phyloP scores from a whole-genome alignment of 2,113 vertebrate species.

The Callocephalon fimbriatum region DNA sequence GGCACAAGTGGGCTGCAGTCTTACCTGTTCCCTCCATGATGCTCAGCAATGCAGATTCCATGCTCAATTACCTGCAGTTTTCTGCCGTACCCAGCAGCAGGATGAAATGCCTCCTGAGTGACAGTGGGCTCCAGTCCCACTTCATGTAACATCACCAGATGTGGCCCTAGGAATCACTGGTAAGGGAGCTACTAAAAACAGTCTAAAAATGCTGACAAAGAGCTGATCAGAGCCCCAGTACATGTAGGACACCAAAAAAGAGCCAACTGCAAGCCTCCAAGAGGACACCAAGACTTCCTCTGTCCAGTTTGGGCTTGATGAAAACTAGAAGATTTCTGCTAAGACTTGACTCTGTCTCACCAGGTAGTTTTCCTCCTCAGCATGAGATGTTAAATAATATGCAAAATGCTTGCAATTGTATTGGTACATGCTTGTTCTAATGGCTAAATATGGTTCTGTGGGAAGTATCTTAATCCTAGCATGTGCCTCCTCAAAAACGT shows the following conservation, averaged over 20 bases:
- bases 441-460: fast-evolving
- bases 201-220: not conserved
- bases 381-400: not conserved
- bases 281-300: not conserved
- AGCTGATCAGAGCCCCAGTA: not conserved
- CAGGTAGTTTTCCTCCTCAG: not conserved
- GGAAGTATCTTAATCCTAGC: not conserved
- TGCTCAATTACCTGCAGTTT: fast-evolving
- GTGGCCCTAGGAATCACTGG: not conserved
- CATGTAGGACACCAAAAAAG: not conserved
- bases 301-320: not conserved
- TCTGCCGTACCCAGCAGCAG: not conserved
- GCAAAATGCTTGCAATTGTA: not conserved
- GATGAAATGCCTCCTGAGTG: not conserved
- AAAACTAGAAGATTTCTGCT: not conserved
- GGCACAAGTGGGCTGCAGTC: not conserved
- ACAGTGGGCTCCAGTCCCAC: not conserved
- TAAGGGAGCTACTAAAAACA: not conserved
- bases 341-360: not conserved
- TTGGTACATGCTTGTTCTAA: not conserved
- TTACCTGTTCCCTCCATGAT: not conserved
- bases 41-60: not conserved
- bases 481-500: not conserved
- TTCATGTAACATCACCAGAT: not conserved
- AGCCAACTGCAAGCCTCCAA: not conserved